These are phyloP conservation scores for Loriculus beryllinus DNA, from an alignment of 2,797 vertebrate genomes.

Conservation along the genomic window DNA sequence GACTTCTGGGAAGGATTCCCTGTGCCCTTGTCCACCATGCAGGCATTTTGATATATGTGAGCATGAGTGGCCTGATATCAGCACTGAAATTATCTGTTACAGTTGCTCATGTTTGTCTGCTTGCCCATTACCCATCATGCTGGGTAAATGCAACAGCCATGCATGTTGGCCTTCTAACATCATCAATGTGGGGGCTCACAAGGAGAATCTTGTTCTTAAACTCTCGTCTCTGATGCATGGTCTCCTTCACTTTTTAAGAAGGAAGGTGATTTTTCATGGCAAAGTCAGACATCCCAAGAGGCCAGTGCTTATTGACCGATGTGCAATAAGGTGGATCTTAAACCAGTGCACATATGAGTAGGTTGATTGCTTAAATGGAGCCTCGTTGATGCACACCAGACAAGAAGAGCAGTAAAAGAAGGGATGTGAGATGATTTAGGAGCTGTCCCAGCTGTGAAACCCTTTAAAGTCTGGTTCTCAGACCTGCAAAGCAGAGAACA, in stretches of 20 bases:
- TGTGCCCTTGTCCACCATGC: conserved; percentile 49
- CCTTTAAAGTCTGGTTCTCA: not conserved
- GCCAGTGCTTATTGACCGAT: fast-evolving
- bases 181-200: not conserved
- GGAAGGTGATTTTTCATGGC: not conserved
- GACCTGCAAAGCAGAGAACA: not conserved
- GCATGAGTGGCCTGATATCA: conserved; percentile 69
- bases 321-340: not conserved
- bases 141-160: not conserved
- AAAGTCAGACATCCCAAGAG: not conserved
- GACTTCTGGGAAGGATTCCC: conserved; percentile 43
- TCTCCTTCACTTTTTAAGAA: not conserved
- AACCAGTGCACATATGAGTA: not conserved
- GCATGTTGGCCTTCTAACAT: not conserved
- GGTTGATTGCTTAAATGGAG: not conserved
- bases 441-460: not conserved
- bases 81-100: conserved; percentile 60
- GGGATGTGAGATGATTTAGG: not conserved
- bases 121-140: conserved; percentile 19
- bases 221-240: not conserved
- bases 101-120: conserved; percentile 59
- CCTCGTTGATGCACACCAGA: not conserved
- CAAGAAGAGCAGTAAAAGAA: not conserved
- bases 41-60: conserved; percentile 68
- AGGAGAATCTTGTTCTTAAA: not conserved